Conservation (phyloP, 2,888 invertebrate genomes). For the Sisyra terminalis region DNA sequence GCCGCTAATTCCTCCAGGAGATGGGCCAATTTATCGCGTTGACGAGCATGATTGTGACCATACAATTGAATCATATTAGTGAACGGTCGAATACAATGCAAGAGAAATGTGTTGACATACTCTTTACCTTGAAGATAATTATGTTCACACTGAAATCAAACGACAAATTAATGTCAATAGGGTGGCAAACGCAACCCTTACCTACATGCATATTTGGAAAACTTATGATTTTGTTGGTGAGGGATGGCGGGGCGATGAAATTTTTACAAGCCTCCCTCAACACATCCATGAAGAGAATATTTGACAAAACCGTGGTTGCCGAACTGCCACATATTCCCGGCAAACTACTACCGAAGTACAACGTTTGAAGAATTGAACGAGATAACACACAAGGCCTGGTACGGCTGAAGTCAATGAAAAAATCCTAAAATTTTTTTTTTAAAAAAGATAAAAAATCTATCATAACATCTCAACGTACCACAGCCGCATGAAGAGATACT, state of each 20-base stretch:
- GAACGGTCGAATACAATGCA: slow-evolving; percentile 74
- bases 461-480: slow-evolving; percentile 41
- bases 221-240: slow-evolving; percentile 39
- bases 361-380: slow-evolving; percentile 71
- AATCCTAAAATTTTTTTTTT: too few relatives aligned
- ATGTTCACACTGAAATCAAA: slow-evolving; percentile 1
- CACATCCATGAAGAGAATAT: slow-evolving; percentile 52
- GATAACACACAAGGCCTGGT: slow-evolving; percentile 80
- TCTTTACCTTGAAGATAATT: slow-evolving; percentile 48
- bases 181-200: not conserved
- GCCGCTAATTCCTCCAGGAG: slow-evolving; percentile 80
- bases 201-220: slow-evolving; percentile 3
- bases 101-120: slow-evolving; percentile 76
- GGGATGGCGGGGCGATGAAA: slow-evolving; percentile 80
- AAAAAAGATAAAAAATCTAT: slow-evolving; percentile 1
- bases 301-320: slow-evolving; percentile 33
- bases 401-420: slow-evolving; percentile 85
- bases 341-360: slow-evolving; percentile 42
- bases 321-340: slow-evolving; percentile 27
- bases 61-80: slow-evolving; percentile 72
- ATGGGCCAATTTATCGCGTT: slow-evolving; percentile 82
- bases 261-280: slow-evolving; percentile 69
- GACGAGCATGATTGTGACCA: slow-evolving; percentile 90
- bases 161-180: not conserved
- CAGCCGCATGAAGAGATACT: slow-evolving; percentile 61